A percentile compares a stretch with the other conserved stretches of the same genome.
Conservation (phyloP, 2,888 invertebrate genomes). For the Iphiclides podalirius region DNA sequence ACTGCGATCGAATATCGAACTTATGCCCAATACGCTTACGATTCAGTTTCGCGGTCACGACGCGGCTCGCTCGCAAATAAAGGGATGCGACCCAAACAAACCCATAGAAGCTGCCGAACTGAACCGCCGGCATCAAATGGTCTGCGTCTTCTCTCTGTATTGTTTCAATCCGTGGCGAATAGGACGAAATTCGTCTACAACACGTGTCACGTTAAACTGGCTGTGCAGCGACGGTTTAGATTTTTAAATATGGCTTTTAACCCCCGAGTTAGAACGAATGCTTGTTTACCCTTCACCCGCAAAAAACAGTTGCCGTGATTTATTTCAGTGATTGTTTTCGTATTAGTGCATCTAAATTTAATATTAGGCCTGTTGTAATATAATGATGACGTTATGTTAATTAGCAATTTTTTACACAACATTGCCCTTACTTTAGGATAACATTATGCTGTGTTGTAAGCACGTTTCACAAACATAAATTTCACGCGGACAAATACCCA, state of each 20-base stretch:
- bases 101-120: conserved; percentile 57
- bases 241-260: conserved; percentile 16
- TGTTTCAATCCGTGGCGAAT: conserved; percentile 16
- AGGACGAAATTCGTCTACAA: conserved; percentile 24
- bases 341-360: too few species aligned
- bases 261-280: conserved; percentile 14
- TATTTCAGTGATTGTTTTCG: too few species aligned
- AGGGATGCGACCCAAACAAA: conserved; percentile 74
- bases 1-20: conserved; percentile 46
- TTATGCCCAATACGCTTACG: conserved; percentile 41
- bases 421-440: too few species aligned
- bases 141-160: conserved; percentile 31
- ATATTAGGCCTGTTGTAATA: too few species aligned
- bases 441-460: too few species aligned
- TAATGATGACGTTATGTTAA: too few species aligned
- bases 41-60: too few species aligned
- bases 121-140: conserved; percentile 48
- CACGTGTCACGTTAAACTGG: conserved; percentile 27
- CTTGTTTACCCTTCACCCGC: neutral
- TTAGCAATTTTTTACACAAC: too few species aligned
- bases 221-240: conserved; percentile 2
- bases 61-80: conserved; percentile 71
- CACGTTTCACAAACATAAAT: too few species aligned
- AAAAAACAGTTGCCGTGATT: neutral
- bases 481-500: too few species aligned